Base-by-base conservation (phyloP, 2,888 invertebrate species). In the Cremastobaeus sp. region DNA sequence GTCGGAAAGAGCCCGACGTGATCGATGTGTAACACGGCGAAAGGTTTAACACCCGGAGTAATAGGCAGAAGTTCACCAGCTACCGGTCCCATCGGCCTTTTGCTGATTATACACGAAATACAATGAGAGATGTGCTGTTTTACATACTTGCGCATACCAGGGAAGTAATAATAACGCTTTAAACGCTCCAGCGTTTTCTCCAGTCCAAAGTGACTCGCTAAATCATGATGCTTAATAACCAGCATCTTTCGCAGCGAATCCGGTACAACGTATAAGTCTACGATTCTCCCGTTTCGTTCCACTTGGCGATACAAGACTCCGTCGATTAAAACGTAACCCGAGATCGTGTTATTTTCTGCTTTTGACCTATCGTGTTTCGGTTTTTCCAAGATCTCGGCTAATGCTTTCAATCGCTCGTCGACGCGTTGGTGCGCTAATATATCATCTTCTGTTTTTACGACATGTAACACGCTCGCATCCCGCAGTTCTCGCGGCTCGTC, bases 11-110 rank as follows among this genome's bases (percentile, higher is more conserved):
- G 50, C 4, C 50, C 50, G 1, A 20, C 20, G 8, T 62, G 35
- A 48, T 79, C 79, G 1, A 79, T 45, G 34, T 78, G 75, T 25
- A 77, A 11, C 1, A 64, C 57, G 8, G 59, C 45, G 11, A 79
- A 79, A 1, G 77, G 76, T 39, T 68, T 50, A 3, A 15, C 14
- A 0, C 77, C 79, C 2, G 73, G 68, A 8, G 74, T 66, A 37
- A 80, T 79, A 5, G 77, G 70, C 11, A 76, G 59, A n/a, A 79
- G 25, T 34, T 68, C 74, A 6, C 80, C 80, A 5, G 77, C 72
- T 17, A 43, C 55, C 41, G 47, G 73, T 15, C 77, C 78, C 14
- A 57, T 54, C 20, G 32, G 39, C 5, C 25, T 48, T 11, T 74
- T 73, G 14, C 21, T 69, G 15, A 65, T 11, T 5, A 78, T 39